Evolutionary conservation across 1,140 invertebrate genomes (phyloP).

Genomic region (Aphidius gifuensis): DNA sequence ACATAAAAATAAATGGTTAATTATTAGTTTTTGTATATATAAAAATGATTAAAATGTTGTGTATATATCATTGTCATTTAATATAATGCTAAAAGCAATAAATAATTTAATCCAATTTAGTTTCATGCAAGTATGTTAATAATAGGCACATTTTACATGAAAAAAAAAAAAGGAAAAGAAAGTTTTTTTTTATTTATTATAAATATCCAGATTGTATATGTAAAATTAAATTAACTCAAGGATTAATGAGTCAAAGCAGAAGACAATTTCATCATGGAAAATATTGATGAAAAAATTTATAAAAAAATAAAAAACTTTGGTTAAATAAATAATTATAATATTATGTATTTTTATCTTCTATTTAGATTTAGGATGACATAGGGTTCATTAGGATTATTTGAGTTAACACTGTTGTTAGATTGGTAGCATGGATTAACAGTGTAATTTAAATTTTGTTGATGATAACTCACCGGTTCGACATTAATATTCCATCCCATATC

Average conservation of each 20-base stretch:
- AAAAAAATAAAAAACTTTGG: no score
- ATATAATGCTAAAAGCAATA: not conserved
- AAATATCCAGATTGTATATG: no score
- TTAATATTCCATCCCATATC: slow-evolving; percentile 48
- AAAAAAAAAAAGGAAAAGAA: no score
- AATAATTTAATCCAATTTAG: not conserved
- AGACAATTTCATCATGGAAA: no score
- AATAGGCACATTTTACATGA: no score
- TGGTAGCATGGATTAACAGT: slow-evolving; percentile 55
- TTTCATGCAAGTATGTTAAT: not conserved
- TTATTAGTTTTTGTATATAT: not conserved
- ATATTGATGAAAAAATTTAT: no score
- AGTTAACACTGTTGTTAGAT: slow-evolving; percentile 45
- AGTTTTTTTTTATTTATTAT: no score
- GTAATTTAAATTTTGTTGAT: slow-evolving; percentile 55
- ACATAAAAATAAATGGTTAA: slow-evolving; percentile 16
- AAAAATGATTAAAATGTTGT: not conserved
- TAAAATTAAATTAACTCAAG: no score
- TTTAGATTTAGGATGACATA: slow-evolving; percentile 54
- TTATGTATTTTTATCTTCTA: slow-evolving; percentile 42
- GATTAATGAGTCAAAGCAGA: no score
- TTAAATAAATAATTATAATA: no score
- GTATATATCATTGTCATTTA: slow-evolving; percentile 21
- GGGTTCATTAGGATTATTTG: slow-evolving; percentile 50
- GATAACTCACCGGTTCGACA: slow-evolving; percentile 54